Percentiles rank a stretch among this genome's conserved stretches.
These are phyloP conservation scores for Procambarus virginalis DNA, from an alignment of 1,140 invertebrate genomes.

Conservation along the genomic window DNA sequence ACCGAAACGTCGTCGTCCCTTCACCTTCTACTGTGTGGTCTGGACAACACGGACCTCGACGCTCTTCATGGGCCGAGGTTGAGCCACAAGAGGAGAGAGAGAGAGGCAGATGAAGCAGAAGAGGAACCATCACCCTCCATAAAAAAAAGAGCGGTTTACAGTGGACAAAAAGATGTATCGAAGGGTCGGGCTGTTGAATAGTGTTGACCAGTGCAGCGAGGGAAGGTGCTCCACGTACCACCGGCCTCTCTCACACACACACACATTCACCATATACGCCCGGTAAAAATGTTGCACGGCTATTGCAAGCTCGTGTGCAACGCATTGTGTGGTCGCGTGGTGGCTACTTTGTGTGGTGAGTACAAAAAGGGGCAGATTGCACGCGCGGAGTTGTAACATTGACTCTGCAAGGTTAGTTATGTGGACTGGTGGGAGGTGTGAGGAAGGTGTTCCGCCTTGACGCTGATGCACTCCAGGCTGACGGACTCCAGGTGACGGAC, in stretches of 20 bases:
- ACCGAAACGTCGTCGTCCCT: too few relatives aligned
- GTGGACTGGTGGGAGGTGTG: neutral
- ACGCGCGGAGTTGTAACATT: conserved; percentile 10
- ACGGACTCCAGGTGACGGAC: neutral
- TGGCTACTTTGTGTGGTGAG: conserved; percentile 29
- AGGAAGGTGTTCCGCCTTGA: neutral
- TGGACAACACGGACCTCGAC: too few relatives aligned
- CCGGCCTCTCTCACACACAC: neutral
- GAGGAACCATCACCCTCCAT: neutral
- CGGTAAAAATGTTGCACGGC: conserved; percentile 61
- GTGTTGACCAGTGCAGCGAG: conserved; percentile 34
- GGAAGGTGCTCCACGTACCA: conserved; percentile 22
- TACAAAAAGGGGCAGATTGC: conserved; percentile 38
- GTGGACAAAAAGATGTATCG: conserved; percentile 24
- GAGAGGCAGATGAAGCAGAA: neutral
- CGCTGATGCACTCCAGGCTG: neutral
- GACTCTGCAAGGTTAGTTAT: neutral
- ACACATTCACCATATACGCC: conserved; percentile 15
- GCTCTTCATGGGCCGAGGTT: neutral
- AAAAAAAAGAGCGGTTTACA: neutral
- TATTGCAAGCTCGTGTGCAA: conserved; percentile 66
- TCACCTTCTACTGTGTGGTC: too few relatives aligned
- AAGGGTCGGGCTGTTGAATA: conserved; percentile 11
- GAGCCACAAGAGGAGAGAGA: neutral
- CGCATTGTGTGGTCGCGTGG: conserved; percentile 53